Percentiles rank a stretch among this genome's conserved stretches.
phyloP scores from a whole-genome alignment of 1,140 invertebrate genomes.

The Cotesia vestalis region DNA sequence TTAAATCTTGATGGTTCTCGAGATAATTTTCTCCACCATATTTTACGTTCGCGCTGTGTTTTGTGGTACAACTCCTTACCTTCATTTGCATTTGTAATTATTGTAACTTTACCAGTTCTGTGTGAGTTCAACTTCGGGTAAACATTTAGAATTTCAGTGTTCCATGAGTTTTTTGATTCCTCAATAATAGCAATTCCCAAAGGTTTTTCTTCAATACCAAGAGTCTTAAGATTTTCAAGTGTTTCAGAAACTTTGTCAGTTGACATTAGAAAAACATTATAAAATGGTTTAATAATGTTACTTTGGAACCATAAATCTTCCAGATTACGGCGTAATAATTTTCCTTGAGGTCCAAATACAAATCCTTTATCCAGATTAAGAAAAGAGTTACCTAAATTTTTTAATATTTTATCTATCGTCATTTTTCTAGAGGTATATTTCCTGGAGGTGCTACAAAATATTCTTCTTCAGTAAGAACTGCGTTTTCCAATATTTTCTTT shows the following conservation, averaged over 20 bases:
- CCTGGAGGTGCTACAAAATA: constrained; percentile 89
- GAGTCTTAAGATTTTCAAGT: constrained; percentile 53
- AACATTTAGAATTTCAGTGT: constrained; percentile 44
- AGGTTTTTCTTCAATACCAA: constrained; percentile 57
- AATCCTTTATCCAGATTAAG: constrained; percentile 53
- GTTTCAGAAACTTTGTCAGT: constrained; percentile 52
- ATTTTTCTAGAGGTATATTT: constrained; percentile 74
- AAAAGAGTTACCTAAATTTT: constrained; percentile 47
- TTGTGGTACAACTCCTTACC: constrained; percentile 70
- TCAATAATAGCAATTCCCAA: constrained; percentile 67
- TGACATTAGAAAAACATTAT: constrained; percentile 64
- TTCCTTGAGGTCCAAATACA: constrained; percentile 66
- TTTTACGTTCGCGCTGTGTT: constrained; percentile 77
- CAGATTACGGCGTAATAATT: constrained; percentile 67
- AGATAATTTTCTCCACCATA: constrained; percentile 79
- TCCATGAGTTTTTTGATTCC: constrained; percentile 51
- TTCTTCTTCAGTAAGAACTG: constrained; percentile 79
- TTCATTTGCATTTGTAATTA: constrained; percentile 46
- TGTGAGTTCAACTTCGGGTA: constrained; percentile 44
- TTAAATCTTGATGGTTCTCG: constrained; percentile 54
- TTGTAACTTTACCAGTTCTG: constrained; percentile 51
- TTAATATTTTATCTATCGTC: constrained; percentile 55
- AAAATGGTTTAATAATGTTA: constrained; percentile 65
- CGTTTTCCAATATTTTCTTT: constrained; percentile 77
- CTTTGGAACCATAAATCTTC: constrained; percentile 69